Percentiles rank a stretch among this genome's conserved stretches.
These are phyloP conservation scores for Zosterops hypoxanthus DNA, from an alignment of 2,113 vertebrate species.

Conservation along the genomic window DNA sequence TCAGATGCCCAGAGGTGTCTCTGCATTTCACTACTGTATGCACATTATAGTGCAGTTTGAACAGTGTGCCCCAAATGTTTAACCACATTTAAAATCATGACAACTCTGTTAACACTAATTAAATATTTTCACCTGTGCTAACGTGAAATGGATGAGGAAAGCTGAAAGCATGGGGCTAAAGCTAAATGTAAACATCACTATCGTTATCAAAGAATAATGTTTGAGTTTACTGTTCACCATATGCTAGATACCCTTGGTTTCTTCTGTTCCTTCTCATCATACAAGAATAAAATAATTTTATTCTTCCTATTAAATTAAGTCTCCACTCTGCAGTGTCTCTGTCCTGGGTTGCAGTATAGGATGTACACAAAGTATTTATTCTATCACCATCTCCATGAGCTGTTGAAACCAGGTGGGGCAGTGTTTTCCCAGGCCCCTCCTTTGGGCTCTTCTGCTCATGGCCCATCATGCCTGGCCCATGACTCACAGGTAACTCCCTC, in stretches of 20 bases:
- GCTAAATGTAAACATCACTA: neutral
- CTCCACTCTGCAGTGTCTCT: neutral
- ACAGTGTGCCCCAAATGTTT: neutral
- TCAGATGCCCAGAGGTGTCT: neutral
- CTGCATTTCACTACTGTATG: neutral
- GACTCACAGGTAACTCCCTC: too few relatives aligned
- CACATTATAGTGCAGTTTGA: neutral
- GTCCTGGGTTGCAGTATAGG: too few relatives aligned
- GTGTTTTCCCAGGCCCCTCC: too few relatives aligned
- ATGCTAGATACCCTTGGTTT: neutral
- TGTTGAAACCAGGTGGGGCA: too few relatives aligned
- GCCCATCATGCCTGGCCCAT: too few relatives aligned
- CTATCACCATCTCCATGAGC: too few relatives aligned
- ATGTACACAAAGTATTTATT: too few relatives aligned
- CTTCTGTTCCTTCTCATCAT: neutral
- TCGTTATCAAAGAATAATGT: neutral
- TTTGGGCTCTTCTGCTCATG: too few relatives aligned
- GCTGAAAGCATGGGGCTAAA: neutral
- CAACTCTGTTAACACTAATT: neutral
- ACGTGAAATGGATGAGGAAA: neutral
- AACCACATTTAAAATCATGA: neutral
- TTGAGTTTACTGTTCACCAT: neutral
- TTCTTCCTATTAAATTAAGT: neutral
- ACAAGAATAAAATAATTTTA: neutral
- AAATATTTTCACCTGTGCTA: constrained; percentile 1